Percentiles rank a stretch among this genome's conserved stretches.
phyloP scores from a whole-genome alignment of 2,797 vertebrate species.

The Xerus rutilus region DNA sequence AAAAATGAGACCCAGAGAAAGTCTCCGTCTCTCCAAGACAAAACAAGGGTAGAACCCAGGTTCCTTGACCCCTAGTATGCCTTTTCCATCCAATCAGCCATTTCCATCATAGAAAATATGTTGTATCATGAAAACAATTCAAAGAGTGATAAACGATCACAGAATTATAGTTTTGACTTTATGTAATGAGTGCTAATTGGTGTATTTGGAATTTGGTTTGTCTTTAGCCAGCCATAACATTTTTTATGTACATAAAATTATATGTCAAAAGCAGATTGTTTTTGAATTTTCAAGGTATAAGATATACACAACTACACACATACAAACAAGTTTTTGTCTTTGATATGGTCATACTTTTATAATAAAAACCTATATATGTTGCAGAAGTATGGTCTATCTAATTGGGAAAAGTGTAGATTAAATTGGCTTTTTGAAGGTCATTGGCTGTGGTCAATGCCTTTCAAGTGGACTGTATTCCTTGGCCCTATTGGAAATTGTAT shows the following conservation, averaged over 20 bases:
- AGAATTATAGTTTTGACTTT: conserved; percentile 22
- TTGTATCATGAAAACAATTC: not conserved
- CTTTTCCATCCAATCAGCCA: not conserved
- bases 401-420: not conserved
- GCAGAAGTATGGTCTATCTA: not conserved
- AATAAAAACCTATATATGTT: not conserved
- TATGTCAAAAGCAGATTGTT: not conserved
- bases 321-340: not conserved
- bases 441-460: not conserved
- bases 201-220: not conserved
- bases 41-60: not conserved
- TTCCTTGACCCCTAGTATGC: not conserved
- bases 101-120: not conserved
- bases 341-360: not conserved
- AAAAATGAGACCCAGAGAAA: conserved; percentile 1
- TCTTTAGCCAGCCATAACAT: not conserved
- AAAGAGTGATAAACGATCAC: not conserved
- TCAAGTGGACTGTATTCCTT: not conserved
- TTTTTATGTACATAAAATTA: not conserved
- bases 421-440: not conserved
- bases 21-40: not conserved
- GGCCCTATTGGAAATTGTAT: not conserved
- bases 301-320: not conserved
- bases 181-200: not conserved
- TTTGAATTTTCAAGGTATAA: conserved; percentile 21